phyloP scores from a whole-genome alignment of 2,797 vertebrate genomes.

The Ctenopoma kingsleyae region DNA sequence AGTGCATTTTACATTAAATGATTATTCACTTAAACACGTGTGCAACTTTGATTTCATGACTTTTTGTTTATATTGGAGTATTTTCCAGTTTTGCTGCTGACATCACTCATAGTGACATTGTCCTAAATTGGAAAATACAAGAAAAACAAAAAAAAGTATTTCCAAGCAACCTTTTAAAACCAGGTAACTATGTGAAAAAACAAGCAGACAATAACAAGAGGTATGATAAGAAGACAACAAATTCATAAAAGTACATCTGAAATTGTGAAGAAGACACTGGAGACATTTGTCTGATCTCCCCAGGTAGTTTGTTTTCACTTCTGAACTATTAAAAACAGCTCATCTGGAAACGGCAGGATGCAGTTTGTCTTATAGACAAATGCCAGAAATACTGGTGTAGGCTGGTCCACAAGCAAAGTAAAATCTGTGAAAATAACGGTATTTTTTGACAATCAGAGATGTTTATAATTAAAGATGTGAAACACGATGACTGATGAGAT shows the following conservation, averaged over 20 bases:
- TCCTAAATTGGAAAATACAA: not conserved
- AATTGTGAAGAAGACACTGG: not conserved
- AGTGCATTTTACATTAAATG: not conserved
- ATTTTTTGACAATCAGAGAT: not conserved
- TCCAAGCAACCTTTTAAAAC: not conserved
- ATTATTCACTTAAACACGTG: not conserved
- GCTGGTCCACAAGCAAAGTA: no score
- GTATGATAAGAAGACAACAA: not conserved
- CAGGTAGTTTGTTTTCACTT: not conserved
- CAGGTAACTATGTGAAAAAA: not conserved
- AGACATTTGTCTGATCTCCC: not conserved
- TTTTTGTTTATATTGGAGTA: not conserved
- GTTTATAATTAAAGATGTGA: no score
- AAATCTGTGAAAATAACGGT: not conserved
- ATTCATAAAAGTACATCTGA: not conserved
- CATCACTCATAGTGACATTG: not conserved
- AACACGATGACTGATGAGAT: not conserved
- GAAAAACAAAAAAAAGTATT: not conserved
- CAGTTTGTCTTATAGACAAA: not conserved
- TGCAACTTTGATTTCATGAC: not conserved
- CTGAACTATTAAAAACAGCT: slow-evolving; percentile 4
- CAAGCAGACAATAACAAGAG: not conserved
- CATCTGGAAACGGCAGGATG: not conserved
- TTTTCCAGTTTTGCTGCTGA: not conserved
- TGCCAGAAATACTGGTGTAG: not conserved